phyloP scores from a whole-genome alignment of 2,113 vertebrate genomes.

The Crocuta crocuta region DNA sequence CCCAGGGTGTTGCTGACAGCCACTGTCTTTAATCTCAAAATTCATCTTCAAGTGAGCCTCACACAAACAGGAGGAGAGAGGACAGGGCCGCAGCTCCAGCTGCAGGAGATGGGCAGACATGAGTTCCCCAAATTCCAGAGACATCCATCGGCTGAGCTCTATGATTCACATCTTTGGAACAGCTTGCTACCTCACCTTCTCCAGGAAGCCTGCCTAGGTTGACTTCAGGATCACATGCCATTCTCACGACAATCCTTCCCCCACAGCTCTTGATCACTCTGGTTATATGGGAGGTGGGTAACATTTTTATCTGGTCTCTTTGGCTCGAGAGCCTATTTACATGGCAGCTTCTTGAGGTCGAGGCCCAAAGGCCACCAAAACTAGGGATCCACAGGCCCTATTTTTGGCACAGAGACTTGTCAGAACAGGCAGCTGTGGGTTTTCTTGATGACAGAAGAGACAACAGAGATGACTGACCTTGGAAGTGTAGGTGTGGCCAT shows the following conservation, averaged over 20 bases:
- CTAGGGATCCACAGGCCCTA: background rate
- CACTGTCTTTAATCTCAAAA: background rate
- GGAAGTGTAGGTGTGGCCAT: slow-evolving; percentile 92
- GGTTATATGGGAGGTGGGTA: background rate
- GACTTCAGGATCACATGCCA: background rate
- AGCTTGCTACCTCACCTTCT: background rate
- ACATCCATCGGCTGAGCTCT: rapidly evolving
- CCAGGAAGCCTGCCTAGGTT: background rate
- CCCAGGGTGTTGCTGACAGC: rapidly evolving
- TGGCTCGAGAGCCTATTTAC: background rate
- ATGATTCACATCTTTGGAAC: background rate
- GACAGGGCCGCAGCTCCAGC: rapidly evolving
- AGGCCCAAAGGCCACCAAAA: background rate
- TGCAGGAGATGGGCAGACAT: rapidly evolving
- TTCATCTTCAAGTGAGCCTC: background rate
- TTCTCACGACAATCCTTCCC: background rate
- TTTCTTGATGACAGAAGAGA: background rate
- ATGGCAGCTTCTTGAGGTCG: background rate
- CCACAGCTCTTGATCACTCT: background rate
- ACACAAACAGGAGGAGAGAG: background rate
- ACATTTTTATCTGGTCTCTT: background rate
- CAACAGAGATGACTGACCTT: slow-evolving; percentile 85
- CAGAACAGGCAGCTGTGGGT: background rate
- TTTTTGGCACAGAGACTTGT: background rate
- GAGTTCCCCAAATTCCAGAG: background rate